Conservation (phyloP, 2,113 vertebrate genomes). For the Piaya cayana region DNA sequence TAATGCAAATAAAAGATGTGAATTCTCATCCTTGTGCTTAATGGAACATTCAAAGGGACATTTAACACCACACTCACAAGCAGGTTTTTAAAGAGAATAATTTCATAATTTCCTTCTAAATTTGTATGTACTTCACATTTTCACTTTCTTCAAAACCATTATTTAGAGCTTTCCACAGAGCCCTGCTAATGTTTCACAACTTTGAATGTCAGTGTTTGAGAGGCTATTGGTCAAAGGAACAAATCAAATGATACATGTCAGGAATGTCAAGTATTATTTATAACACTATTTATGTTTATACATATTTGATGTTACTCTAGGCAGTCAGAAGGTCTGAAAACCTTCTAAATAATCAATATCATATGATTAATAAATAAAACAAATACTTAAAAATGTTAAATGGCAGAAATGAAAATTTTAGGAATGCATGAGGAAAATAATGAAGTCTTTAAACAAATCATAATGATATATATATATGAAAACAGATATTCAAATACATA, state of each 20-base stretch:
- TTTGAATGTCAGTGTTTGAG: neutral
- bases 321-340: neutral
- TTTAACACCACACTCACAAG: neutral
- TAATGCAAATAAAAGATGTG: neutral
- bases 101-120: neutral
- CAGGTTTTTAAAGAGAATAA: neutral
- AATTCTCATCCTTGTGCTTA: neutral
- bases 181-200: neutral
- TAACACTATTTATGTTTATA: neutral
- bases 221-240: neutral
- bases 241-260: neutral
- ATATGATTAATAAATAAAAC: neutral
- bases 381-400: neutral
- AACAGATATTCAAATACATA: neutral
- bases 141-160: neutral
- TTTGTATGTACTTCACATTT: neutral
- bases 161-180: neutral
- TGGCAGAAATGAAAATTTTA: neutral
- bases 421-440: neutral
- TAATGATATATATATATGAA: neutral
- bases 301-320: neutral
- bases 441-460: neutral
- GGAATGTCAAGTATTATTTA: neutral
- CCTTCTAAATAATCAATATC: neutral
- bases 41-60: neutral